Evolutionary conservation across 2,113 vertebrate genomes (phyloP).

Genomic region (Phrynocephalus versicolor): DNA sequence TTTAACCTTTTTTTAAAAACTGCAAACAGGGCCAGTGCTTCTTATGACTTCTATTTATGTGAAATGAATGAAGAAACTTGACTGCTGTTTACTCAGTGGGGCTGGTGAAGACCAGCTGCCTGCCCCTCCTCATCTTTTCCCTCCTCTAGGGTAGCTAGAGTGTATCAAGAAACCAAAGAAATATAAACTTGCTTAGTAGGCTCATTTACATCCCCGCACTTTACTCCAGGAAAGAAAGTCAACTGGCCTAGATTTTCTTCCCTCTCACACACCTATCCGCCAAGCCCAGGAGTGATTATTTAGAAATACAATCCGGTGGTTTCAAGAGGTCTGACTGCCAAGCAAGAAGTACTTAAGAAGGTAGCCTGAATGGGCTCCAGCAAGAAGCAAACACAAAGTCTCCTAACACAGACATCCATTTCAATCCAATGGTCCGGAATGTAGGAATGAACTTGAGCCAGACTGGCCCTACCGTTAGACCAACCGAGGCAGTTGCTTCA

Average conservation of each 20-base stretch:
- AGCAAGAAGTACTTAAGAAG: neutral
- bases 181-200: neutral
- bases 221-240: neutral
- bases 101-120: neutral
- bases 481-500: neutral
- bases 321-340: neutral
- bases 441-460: neutral
- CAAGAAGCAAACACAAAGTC: neutral
- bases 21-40: neutral
- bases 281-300: neutral
- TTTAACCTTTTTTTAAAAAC: no score
- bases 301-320: neutral
- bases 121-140: neutral
- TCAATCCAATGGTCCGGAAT: neutral
- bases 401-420: neutral
- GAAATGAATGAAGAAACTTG: slow-evolving; percentile 10
- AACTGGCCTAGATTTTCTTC: slow-evolving; percentile 7
- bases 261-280: neutral
- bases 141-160: neutral
- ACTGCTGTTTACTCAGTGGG: slow-evolving; percentile 22
- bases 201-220: neutral
- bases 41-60: slow-evolving; percentile 9
- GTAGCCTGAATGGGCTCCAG: neutral
- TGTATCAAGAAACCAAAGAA: neutral
- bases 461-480: neutral